Conservation (phyloP, 2,797 vertebrate genomes). For the Cirrhinus mrigala region DNA sequence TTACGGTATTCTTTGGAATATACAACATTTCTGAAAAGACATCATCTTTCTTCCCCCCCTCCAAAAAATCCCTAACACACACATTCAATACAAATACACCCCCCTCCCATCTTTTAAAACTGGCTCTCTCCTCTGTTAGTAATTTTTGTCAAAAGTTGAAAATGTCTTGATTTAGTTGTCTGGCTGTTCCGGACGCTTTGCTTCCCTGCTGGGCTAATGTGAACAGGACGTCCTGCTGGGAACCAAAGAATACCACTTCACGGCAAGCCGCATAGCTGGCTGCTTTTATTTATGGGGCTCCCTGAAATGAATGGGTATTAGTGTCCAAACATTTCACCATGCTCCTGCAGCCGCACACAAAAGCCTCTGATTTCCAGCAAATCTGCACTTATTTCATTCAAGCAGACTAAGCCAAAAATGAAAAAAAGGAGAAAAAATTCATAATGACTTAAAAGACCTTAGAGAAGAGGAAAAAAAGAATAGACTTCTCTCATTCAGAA, state of each 20-base stretch:
- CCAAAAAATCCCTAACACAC: slow-evolving; percentile 53
- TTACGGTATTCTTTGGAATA: slow-evolving; percentile 72
- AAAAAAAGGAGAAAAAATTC: slow-evolving; percentile 75
- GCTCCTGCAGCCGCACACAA: slow-evolving; percentile 99
- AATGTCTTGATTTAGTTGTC: slow-evolving; percentile 99
- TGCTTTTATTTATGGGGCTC: slow-evolving; percentile 99
- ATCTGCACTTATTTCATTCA: slow-evolving; percentile 99
- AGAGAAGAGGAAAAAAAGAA: slow-evolving; percentile 72
- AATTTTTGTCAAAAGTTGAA: slow-evolving; percentile 99
- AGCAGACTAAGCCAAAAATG: slow-evolving; percentile 84
- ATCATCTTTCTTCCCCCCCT: slow-evolving; percentile 58
- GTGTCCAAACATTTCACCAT: slow-evolving; percentile 99
- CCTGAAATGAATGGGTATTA: slow-evolving; percentile 99
- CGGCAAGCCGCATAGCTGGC: slow-evolving; percentile 96
- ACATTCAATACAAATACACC: slow-evolving; percentile 60
- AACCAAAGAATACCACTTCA: slow-evolving; percentile 99
- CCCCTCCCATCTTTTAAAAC: slow-evolving; percentile 69
- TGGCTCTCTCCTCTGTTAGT: slow-evolving; percentile 81
- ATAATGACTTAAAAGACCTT: slow-evolving; percentile 86
- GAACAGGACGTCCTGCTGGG: slow-evolving; percentile 98
- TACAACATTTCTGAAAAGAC: slow-evolving; percentile 70
- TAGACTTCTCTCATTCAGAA: slow-evolving; percentile 57
- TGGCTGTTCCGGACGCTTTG: slow-evolving; percentile 96
- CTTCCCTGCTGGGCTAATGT: slow-evolving; percentile 97
- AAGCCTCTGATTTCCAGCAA: slow-evolving; percentile 99